phyloP scores from a whole-genome alignment of 2,888 invertebrate genomes.

The Leptothorax acervorum region DNA sequence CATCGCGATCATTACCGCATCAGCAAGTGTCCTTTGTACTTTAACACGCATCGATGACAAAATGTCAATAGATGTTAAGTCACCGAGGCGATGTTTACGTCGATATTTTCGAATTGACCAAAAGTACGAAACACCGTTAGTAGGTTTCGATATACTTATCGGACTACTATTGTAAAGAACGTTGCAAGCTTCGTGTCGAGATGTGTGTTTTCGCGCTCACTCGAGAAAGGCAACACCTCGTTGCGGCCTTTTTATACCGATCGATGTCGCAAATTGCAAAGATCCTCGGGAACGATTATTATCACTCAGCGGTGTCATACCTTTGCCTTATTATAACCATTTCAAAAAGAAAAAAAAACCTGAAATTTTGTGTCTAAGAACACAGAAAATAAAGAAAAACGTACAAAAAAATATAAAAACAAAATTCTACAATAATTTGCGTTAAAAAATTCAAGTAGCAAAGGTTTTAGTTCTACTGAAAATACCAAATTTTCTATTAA shows the following conservation, averaged over 20 bases:
- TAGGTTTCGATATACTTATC: not conserved
- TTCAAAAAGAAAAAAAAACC: not conserved
- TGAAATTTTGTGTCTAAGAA: not conserved
- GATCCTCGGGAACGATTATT: conserved; percentile 30
- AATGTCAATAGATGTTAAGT: conserved; percentile 12
- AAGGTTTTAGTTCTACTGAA: not conserved
- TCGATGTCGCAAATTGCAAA: conserved; percentile 31
- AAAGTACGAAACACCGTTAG: conserved; percentile 20
- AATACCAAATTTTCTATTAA: not conserved
- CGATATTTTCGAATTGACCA: conserved; percentile 13
- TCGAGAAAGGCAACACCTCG: conserved; percentile 62
- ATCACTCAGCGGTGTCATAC: not conserved
- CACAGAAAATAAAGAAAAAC: not conserved
- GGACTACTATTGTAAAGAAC: not conserved
- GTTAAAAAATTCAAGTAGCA: not conserved
- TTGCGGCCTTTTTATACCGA: conserved; percentile 61
- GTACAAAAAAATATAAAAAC: not conserved
- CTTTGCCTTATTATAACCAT: not conserved
- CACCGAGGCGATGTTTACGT: not conserved
- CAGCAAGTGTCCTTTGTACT: not conserved
- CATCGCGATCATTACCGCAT: too few relatives aligned
- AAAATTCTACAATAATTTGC: not conserved
- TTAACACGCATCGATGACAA: conserved; percentile 1
- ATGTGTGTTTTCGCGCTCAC: conserved; percentile 55
- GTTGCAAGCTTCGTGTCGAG: conserved; percentile 26